A percentile compares a stretch with the other conserved stretches of the same genome.
phyloP scores from a whole-genome alignment of 2,113 vertebrate genomes.

The Gambusia holbrooki region DNA sequence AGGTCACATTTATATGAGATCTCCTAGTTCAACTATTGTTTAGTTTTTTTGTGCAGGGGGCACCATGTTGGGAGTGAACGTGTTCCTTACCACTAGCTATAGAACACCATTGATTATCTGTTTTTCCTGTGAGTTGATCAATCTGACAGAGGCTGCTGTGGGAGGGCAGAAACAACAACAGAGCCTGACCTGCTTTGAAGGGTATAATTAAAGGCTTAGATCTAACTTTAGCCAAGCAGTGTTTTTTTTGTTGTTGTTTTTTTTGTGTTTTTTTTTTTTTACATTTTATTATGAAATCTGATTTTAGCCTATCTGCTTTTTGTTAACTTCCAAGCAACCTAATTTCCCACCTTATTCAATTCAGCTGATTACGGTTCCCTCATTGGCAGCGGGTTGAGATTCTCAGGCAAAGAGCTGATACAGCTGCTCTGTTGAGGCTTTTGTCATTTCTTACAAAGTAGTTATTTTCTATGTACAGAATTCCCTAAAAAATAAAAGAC shows the following conservation, averaged over 20 bases:
- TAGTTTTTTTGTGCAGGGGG: neutral
- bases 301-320: neutral
- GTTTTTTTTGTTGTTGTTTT: too few species aligned
- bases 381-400: too few species aligned
- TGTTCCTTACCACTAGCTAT: neutral
- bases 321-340: too few species aligned
- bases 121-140: conserved; percentile 21
- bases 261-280: neutral
- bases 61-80: neutral
- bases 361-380: too few species aligned
- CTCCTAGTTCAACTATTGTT: neutral
- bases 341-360: too few species aligned
- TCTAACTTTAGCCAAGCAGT: neutral
- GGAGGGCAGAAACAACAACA: neutral
- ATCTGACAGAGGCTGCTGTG: conserved; percentile 23
- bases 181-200: conserved; percentile 17
- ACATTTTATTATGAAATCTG: neutral
- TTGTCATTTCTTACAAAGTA: too few species aligned
- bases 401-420: too few species aligned
- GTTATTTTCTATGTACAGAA: too few species aligned
- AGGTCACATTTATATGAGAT: neutral
- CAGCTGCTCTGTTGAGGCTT: too few species aligned
- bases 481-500: too few species aligned
- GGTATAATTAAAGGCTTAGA: conserved; percentile 30
- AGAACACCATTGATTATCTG: conserved; percentile 28